Percentiles rank a stretch among this genome's conserved stretches.
phyloP scores from a whole-genome alignment of 2,888 invertebrate genomes.

The Melanchra persicariae region DNA sequence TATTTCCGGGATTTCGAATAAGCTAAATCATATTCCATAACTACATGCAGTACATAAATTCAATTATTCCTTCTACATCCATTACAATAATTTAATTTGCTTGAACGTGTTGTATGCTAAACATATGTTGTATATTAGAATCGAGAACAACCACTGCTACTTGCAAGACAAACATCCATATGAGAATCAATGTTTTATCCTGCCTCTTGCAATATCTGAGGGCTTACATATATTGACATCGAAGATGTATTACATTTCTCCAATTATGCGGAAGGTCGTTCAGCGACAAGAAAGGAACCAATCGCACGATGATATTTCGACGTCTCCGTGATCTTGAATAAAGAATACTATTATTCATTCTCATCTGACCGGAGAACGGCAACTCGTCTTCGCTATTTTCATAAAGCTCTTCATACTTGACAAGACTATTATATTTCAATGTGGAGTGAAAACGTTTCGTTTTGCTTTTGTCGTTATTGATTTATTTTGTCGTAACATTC shows the following conservation, averaged over 20 bases:
- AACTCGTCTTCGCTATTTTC: conserved; percentile 55
- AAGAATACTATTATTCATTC: conserved; percentile 56
- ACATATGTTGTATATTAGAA: conserved; percentile 34
- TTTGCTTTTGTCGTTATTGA: conserved; percentile 59
- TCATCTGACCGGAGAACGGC: conserved; percentile 54
- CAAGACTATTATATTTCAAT: conserved; percentile 60
- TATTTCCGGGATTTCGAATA: conserved; percentile 50
- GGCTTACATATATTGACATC: conserved; percentile 63
- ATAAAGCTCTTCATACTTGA: conserved; percentile 61
- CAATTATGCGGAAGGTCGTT: conserved; percentile 69
- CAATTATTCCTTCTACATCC: neutral
- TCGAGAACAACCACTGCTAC: neutral
- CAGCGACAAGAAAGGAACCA: conserved; percentile 41
- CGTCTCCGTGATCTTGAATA: conserved; percentile 70
- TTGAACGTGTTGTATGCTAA: neutral
- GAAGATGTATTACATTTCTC: conserved; percentile 65
- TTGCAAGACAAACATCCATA: conserved; percentile 62
- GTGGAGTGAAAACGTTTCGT: conserved; percentile 54
- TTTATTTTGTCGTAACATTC: conserved; percentile 52
- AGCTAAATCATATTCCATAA: conserved; percentile 40
- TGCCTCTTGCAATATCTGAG: conserved; percentile 58
- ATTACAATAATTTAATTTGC: conserved; percentile 30
- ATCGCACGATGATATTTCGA: conserved; percentile 57
- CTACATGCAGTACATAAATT: neutral
- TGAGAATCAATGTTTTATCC: conserved; percentile 68